These are phyloP conservation scores for Pachycephus smyrnensis DNA, from an alignment of 2,888 invertebrate species.

Conservation along the genomic window DNA sequence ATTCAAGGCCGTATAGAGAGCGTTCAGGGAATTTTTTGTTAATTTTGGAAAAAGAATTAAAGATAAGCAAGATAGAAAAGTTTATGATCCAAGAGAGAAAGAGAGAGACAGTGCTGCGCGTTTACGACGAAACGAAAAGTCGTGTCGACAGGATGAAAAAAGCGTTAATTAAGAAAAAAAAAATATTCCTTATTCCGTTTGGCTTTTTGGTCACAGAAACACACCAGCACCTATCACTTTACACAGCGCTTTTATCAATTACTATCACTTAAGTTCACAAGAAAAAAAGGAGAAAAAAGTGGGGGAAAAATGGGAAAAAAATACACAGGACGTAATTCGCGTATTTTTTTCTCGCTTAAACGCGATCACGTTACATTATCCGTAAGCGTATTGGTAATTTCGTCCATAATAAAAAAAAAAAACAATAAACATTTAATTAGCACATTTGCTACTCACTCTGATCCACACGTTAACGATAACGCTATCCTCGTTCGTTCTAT, in stretches of 20 bases:
- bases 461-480: background rate
- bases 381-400: background rate
- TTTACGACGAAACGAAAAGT: conserved; percentile 6
- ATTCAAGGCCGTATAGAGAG: conserved; percentile 27
- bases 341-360: too few relatives aligned
- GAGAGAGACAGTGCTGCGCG: too few relatives aligned
- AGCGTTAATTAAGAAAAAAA: conserved; percentile 10
- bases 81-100: too few relatives aligned
- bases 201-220: conserved; percentile 65
- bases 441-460: background rate
- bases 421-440: background rate
- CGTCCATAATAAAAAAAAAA: conserved; percentile 1
- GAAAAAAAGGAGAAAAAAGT: background rate
- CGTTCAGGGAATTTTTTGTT: conserved; percentile 27
- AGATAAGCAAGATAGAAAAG: too few relatives aligned
- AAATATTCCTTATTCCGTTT: conserved; percentile 56
- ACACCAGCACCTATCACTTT: conserved; percentile 61
- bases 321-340: background rate
- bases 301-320: background rate
- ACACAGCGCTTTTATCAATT: conserved; percentile 55
- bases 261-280: conserved; percentile 26
- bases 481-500: background rate
- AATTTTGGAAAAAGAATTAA: background rate
- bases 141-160: conserved; percentile 30
- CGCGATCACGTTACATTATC: background rate